Evolutionary conservation across 2,888 invertebrate species (phyloP).

Genomic region (Habroteleia sp.): DNA sequence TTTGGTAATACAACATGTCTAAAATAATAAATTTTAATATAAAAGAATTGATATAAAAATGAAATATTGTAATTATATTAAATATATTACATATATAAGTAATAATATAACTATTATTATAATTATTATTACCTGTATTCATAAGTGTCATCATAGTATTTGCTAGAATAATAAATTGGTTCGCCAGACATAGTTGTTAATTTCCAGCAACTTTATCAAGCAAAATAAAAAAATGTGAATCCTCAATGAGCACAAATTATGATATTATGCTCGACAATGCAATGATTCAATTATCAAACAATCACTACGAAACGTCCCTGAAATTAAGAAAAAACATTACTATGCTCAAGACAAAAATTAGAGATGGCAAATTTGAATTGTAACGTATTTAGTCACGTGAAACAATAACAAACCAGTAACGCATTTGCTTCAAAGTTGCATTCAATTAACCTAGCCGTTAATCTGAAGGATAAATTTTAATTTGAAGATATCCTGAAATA

Average conservation of each 20-base stretch:
- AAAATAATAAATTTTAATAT: slow-evolving; percentile 65
- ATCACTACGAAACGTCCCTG: background rate
- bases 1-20: slow-evolving; percentile 98
- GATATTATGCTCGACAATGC: background rate
- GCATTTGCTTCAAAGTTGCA: too few relatives aligned
- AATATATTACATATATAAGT: too few relatives aligned
- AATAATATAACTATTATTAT: too few relatives aligned
- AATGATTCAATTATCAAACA: background rate
- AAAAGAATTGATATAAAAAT: background rate
- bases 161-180: slow-evolving; percentile 55
- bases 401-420: slow-evolving; percentile 46
- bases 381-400: slow-evolving; percentile 52
- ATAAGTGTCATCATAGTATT: slow-evolving; percentile 58
- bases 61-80: slow-evolving; percentile 1
- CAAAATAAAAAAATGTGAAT: too few relatives aligned
- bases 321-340: slow-evolving; percentile 13
- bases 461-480: too few relatives aligned
- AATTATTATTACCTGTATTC: slow-evolving; percentile 61
- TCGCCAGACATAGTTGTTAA: slow-evolving; percentile 38
- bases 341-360: too few relatives aligned
- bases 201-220: background rate
- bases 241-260: background rate
- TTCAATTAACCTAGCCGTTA: too few relatives aligned
- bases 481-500: too few relatives aligned
- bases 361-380: slow-evolving; percentile 45